A percentile compares a stretch with the other conserved stretches of the same genome.
Conservation (phyloP, 1,140 invertebrate genomes). For the Halictus rubicundus region DNA sequence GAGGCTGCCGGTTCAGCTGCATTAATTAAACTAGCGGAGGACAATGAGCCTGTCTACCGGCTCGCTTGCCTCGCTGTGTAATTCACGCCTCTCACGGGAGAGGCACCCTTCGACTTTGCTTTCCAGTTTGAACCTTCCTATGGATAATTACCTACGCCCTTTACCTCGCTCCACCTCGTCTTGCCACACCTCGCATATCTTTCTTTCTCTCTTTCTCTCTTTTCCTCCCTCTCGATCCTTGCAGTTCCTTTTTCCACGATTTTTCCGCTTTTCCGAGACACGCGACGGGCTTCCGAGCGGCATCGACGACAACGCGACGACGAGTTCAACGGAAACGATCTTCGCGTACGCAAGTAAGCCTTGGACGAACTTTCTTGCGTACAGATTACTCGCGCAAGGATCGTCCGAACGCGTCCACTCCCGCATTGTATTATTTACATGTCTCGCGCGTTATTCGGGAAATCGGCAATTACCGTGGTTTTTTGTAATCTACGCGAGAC, state of each 20-base stretch:
- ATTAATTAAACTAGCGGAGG: conserved; percentile 73
- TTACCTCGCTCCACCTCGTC: conserved; percentile 53
- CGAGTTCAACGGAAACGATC: neutral
- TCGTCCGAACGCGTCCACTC: no score
- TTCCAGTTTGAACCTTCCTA: conserved; percentile 68
- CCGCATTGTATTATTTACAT: neutral
- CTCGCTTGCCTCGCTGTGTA: conserved; percentile 79
- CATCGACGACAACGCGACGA: conserved; percentile 16
- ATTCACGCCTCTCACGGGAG: conserved; percentile 74
- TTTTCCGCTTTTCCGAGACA: conserved; percentile 17
- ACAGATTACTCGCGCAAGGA: no score
- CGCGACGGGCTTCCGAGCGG: conserved; percentile 6
- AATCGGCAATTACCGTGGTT: no score
- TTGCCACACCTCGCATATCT: conserved; percentile 53
- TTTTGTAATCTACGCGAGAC: no score
- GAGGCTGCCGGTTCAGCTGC: conserved; percentile 65
- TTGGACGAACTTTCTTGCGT: neutral
- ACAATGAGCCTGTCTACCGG: conserved; percentile 74
- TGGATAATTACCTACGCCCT: conserved; percentile 64
- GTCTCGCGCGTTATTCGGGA: no score
- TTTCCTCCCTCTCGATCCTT: neutral
- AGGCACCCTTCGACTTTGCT: conserved; percentile 71
- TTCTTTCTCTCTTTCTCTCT: conserved; percentile 13
- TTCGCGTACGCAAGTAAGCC: neutral
- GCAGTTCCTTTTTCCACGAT: neutral